These are phyloP conservation scores for Parasteatoda tepidariorum DNA, from an alignment of 1,140 invertebrate species.

Conservation along the genomic window DNA sequence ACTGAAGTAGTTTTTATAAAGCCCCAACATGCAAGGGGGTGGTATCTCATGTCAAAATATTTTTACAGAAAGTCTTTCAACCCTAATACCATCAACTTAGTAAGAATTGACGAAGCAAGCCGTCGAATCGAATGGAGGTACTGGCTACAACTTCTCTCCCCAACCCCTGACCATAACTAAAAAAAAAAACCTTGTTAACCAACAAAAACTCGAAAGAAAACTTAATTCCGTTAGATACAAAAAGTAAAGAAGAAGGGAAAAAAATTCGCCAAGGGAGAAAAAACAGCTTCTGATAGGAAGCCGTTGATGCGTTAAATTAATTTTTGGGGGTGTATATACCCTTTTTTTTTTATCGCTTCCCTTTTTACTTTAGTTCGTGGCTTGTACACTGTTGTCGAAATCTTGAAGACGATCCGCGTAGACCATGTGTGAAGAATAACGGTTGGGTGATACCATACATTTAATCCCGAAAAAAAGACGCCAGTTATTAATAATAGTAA, in stretches of 20 bases:
- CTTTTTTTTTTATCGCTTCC: slow-evolving; percentile 26
- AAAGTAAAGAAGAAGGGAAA: neutral
- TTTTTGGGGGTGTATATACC: slow-evolving; percentile 40
- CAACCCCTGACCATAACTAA: slow-evolving; percentile 33
- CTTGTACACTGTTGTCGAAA: slow-evolving; percentile 46
- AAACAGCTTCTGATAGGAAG: slow-evolving; percentile 43
- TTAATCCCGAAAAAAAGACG: neutral
- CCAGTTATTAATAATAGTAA: slow-evolving; percentile 46
- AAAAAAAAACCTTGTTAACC: slow-evolving; percentile 61
- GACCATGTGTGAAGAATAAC: slow-evolving; percentile 55
- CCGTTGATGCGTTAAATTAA: slow-evolving; percentile 59
- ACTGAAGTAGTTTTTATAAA: too few species aligned
- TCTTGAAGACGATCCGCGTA: slow-evolving; percentile 50
- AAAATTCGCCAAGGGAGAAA: neutral
- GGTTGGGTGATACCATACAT: slow-evolving; percentile 50
- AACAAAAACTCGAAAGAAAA: slow-evolving; percentile 40
- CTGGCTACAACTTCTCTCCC: neutral
- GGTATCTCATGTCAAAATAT: too few species aligned
- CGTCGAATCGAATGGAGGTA: neutral
- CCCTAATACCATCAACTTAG: neutral
- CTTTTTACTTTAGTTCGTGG: slow-evolving; percentile 50
- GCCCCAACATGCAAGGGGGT: too few species aligned
- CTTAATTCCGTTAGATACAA: slow-evolving; percentile 48
- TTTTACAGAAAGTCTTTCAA: too few species aligned
- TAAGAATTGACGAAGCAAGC: neutral